Conservation (phyloP, 2,113 vertebrate genomes). For the Corvus cornix region DNA sequence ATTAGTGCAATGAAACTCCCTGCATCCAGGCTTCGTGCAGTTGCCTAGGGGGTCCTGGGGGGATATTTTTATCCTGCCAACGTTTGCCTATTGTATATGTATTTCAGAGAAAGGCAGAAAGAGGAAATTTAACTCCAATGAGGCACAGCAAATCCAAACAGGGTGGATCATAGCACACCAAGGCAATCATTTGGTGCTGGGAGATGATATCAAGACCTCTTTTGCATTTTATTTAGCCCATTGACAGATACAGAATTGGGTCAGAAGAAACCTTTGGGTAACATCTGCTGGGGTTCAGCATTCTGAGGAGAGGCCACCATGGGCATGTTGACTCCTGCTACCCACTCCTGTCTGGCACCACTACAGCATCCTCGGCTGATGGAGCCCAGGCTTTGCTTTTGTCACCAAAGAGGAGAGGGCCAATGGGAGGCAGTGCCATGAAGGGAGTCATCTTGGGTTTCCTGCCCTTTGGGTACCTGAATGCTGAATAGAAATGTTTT, state of each 20-base stretch:
- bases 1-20: background rate
- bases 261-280: background rate
- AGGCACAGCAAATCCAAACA: background rate
- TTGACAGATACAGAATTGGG: background rate
- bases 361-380: background rate
- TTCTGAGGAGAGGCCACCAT: rapidly evolving
- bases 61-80: background rate
- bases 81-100: background rate
- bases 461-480: background rate
- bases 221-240: background rate
- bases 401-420: background rate
- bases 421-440: rapidly evolving
- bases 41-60: background rate
- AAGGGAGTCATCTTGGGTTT: background rate
- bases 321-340: rapidly evolving
- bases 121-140: background rate
- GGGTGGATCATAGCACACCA: background rate
- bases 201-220: background rate
- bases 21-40: background rate
- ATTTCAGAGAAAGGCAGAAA: background rate
- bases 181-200: background rate
- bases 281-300: background rate
- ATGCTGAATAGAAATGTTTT: background rate
- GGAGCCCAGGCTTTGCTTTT: background rate
- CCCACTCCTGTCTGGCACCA: background rate